These are phyloP conservation scores for Boleophthalmus pectinirostris DNA, from an alignment of 2,113 vertebrate genomes.

Conservation along the genomic window DNA sequence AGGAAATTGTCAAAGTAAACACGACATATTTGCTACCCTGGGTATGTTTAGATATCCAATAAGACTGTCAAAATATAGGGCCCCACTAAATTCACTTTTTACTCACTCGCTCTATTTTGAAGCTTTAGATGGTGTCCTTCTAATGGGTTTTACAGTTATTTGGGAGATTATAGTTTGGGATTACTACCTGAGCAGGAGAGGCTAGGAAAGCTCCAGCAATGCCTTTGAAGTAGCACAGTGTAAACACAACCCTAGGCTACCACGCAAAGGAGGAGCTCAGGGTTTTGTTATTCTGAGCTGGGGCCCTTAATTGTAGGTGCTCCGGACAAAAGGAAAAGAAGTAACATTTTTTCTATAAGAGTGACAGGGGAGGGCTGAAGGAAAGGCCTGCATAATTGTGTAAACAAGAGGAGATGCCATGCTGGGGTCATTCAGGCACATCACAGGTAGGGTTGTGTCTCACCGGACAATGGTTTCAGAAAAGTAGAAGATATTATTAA, in stretches of 20 bases:
- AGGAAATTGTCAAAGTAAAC: constrained; percentile 67
- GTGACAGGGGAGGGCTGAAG: constrained; percentile 50
- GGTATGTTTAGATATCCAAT: constrained; percentile 37
- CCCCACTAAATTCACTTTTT: constrained; percentile 38
- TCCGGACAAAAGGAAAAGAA: constrained; percentile 71
- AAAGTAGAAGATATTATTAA: not conserved
- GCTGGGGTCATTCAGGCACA: constrained; percentile 27
- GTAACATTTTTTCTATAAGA: constrained; percentile 64
- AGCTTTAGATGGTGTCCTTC: constrained; percentile 76
- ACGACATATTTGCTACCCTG: constrained; percentile 27
- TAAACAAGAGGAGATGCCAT: constrained; percentile 43
- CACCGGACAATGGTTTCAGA: constrained; percentile 10
- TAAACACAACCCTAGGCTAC: constrained; percentile 79
- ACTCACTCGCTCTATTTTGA: constrained; percentile 27
- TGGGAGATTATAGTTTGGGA: constrained; percentile 78
- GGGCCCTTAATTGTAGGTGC: constrained; percentile 74
- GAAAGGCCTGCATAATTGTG: constrained; percentile 59
- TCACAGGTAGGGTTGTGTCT: constrained; percentile 23
- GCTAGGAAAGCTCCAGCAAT: constrained; percentile 76
- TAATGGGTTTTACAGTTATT: constrained; percentile 81
- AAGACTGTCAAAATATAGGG: constrained; percentile 48
- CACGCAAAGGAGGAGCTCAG: constrained; percentile 61
- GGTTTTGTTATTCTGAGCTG: constrained; percentile 79
- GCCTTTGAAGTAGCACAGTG: constrained; percentile 77
- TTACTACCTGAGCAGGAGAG: constrained; percentile 79